Base-by-base conservation (phyloP, 2,797 vertebrate species). In the Ptychobarbus kaznakovi region DNA sequence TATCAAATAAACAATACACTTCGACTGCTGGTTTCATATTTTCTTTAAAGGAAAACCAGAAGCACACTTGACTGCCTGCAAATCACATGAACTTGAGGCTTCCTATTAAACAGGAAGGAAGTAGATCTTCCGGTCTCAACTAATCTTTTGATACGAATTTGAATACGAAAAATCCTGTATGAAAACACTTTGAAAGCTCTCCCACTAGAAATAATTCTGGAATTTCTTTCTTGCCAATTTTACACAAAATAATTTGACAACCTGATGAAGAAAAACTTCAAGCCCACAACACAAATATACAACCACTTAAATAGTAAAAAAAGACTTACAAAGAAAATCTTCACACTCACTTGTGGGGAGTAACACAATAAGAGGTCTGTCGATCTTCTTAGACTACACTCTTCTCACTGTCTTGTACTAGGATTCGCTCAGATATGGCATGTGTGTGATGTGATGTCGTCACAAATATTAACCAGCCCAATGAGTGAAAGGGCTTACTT, bases 371-470 rank as follows among this genome's bases (percentile, higher is more conserved):
- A 5, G 25, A 63, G 22, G 56, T 65, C 70, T 75, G 42, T 63
- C 4, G 70, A 22, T 35, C 81, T 73, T 46, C 53, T 63, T 72
- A 58, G 63, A 56, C 83, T 56, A 61, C 18, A 65, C 44, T 73
- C 79, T 51, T 65, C 83, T 76, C 56, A 73, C 22, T 84, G 69
- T 83, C 78, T 83, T 58, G 46, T 80, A 82, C 38, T 65, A 76
- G 18, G 84, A 65, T 81, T 72, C 58, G 25, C 40, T 61, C 73
- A 76, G 38, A 58, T 76, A 86, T 12, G 42, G 61, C 81, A 61
- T 49, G 56, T 72, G 79, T 90, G 90, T 89, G 68, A 2, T 28
- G 61, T 77, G 81, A 87, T 66, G 32, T 87, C 77, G 85, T 51
- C 53, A 86, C 76, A 75, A 78, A 51, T 53, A 86, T 78, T 68